Evolutionary conservation across 2,113 vertebrate genomes (phyloP).

Genomic region (Felis catus): F.catus_Fca126_mat1.0 CM031418.1:126359501-126360000

Average conservation of each 20-base stretch:
- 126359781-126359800: too few relatives aligned
- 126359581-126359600: not conserved
- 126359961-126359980: slow-evolving; percentile 20
- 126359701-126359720: not conserved
- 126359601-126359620: not conserved
- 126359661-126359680: not conserved
- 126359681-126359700: slow-evolving; percentile 31
- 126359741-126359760: not conserved
- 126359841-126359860: not conserved
- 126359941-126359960: slow-evolving; percentile 20
- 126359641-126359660: not conserved
- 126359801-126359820: not conserved
- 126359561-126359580: not conserved
- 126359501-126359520: not conserved
- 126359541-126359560: not conserved
- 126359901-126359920: not conserved
- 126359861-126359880: not conserved
- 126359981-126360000: not conserved
- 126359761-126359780: not conserved
- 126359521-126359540: not conserved
- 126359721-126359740: slow-evolving; percentile 7
- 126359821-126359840: not conserved
- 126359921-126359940: not conserved
- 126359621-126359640: slow-evolving; percentile 1
- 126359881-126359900: slow-evolving; percentile 22